These are phyloP conservation scores for Zosterops borbonicus DNA, from an alignment of 2,113 vertebrate species.

Conservation along the genomic window DNA sequence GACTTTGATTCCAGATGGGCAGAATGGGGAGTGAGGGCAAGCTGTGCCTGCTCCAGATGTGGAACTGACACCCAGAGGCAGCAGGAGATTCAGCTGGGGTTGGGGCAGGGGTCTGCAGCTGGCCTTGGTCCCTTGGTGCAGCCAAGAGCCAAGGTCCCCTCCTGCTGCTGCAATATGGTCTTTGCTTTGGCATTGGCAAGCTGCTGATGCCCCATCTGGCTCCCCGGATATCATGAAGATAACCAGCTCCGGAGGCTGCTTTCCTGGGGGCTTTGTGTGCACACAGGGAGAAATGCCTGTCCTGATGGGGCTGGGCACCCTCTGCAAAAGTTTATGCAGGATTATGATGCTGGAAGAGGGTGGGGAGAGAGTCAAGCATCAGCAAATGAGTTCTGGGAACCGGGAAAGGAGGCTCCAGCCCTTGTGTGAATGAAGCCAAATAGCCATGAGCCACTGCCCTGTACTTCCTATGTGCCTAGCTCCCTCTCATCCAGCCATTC, in stretches of 20 bases:
- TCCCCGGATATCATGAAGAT: background rate
- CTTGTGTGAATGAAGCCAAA: background rate
- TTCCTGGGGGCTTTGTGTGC: background rate
- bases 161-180: background rate
- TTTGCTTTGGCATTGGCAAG: background rate
- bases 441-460: background rate
- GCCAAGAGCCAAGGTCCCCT: background rate
- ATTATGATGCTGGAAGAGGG: background rate
- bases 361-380: background rate
- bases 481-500: background rate
- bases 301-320: background rate
- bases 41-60: background rate
- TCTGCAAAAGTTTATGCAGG: background rate
- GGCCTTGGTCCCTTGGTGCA: background rate
- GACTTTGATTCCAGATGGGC: fast-evolving
- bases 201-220: background rate
- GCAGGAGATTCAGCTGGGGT: background rate
- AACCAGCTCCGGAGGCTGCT: background rate
- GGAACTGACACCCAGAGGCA: background rate
- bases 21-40: fast-evolving
- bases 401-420: background rate
- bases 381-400: background rate
- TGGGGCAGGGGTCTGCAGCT: background rate
- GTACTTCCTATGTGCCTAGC: background rate
- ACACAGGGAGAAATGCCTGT: fast-evolving